Conservation (phyloP, 2,113 vertebrate species). For the Alexandromys fortis region DNA sequence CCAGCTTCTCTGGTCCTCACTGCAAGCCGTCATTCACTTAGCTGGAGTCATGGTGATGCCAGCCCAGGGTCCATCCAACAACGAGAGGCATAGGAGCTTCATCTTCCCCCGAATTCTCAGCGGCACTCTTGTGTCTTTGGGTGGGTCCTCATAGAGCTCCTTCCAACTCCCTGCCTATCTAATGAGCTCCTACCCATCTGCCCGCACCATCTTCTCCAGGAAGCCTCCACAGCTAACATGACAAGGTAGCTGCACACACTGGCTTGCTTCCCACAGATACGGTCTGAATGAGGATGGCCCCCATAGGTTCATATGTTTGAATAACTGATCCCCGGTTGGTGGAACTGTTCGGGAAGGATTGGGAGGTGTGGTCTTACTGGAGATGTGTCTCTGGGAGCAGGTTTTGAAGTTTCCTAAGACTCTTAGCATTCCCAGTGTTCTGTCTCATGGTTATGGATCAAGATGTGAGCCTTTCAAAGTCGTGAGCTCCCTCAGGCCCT, state of each 20-base stretch:
- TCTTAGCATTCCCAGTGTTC: not conserved
- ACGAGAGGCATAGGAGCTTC: rapidly evolving
- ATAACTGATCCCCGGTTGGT: not conserved
- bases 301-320: not conserved
- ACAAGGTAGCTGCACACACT: not conserved
- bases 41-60: not conserved
- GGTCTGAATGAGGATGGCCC: not conserved
- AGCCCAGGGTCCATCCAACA: not conserved
- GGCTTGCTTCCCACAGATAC: not conserved
- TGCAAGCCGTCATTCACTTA: not conserved
- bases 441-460: not conserved
- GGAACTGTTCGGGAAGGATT: not conserved
- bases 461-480: not conserved
- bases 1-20: not conserved
- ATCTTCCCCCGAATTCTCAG: rapidly evolving
- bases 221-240: not conserved
- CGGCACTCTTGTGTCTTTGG: rapidly evolving
- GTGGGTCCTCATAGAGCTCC: not conserved
- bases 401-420: not conserved
- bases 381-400: not conserved
- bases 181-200: not conserved
- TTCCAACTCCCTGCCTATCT: not conserved
- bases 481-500: not conserved
- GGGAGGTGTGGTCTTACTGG: not conserved
- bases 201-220: not conserved